Percentiles rank a stretch among this genome's conserved stretches.
phyloP scores from a whole-genome alignment of 2,113 vertebrate species.

The Calonectris borealis region DNA sequence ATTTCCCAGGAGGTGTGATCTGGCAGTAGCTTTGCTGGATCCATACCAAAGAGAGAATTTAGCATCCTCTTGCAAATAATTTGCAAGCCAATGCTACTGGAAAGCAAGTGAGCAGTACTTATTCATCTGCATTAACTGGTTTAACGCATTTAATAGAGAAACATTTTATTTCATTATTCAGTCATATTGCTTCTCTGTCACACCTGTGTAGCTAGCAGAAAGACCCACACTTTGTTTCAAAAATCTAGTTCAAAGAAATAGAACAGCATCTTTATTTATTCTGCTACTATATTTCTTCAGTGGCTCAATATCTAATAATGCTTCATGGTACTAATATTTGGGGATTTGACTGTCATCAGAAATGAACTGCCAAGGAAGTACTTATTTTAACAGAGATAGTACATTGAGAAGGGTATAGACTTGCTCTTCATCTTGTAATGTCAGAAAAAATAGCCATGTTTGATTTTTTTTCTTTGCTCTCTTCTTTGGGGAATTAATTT shows the following conservation, averaged over 20 bases:
- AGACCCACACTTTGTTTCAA: not conserved
- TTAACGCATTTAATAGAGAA: not conserved
- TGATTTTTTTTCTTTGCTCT: constrained; percentile 70
- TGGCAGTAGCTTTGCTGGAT: not conserved
- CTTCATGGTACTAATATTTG: constrained; percentile 13
- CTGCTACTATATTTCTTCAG: not conserved
- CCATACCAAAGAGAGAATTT: not conserved
- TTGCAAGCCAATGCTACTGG: not conserved
- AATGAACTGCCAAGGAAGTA: constrained; percentile 44
- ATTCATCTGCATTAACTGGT: not conserved
- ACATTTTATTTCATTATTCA: not conserved
- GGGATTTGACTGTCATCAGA: constrained; percentile 62
- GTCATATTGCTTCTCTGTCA: not conserved
- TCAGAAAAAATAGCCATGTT: constrained; percentile 75
- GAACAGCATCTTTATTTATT: not conserved
- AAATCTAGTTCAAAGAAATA: not conserved
- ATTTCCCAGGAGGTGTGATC: constrained; percentile 6
- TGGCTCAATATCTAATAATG: not conserved
- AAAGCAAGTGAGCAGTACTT: not conserved
- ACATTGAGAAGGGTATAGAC: constrained; percentile 56
- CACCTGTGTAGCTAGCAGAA: not conserved
- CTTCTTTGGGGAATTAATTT: constrained; percentile 73
- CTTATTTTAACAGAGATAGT: constrained; percentile 63
- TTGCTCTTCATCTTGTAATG: constrained; percentile 66
- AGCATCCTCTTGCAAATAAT: not conserved